Evolutionary conservation across 2,888 invertebrate species (phyloP).

Genomic region (Torymus texanus): DNA sequence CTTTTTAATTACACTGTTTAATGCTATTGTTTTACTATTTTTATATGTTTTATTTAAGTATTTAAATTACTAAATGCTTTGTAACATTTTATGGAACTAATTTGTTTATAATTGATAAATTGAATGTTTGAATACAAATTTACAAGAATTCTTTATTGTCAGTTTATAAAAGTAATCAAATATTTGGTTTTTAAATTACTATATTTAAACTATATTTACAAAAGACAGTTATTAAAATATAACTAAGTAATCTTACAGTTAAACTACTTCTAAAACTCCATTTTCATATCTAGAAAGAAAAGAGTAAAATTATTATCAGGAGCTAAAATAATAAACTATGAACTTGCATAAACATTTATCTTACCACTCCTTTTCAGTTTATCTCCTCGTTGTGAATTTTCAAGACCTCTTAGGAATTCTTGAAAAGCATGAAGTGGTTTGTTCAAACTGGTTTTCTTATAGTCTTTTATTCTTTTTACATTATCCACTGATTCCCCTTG

Average conservation of each 20-base stretch:
- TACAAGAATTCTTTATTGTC: not conserved
- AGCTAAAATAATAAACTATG: constrained; percentile 8
- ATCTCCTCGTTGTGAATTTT: constrained; percentile 70
- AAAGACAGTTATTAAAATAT: constrained; percentile 24
- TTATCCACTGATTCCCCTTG: constrained; percentile 72
- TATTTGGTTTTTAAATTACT: not conserved
- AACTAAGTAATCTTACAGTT: not conserved
- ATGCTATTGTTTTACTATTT: not conserved
- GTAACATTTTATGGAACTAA: too few species aligned
- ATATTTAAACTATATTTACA: constrained; percentile 9
- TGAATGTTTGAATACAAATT: too few species aligned
- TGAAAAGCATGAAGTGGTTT: constrained; percentile 83
- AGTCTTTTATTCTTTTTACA: constrained; percentile 79
- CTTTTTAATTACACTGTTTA: not conserved
- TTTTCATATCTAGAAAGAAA: constrained; percentile 63
- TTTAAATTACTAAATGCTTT: too few species aligned
- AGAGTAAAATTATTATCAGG: constrained; percentile 23
- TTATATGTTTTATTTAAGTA: too few species aligned
- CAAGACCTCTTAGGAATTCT: constrained; percentile 82
- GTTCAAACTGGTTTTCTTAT: constrained; percentile 85
- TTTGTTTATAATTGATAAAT: too few species aligned
- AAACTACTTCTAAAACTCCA: constrained; percentile 62
- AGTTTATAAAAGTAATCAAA: not conserved
- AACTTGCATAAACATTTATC: constrained; percentile 11
- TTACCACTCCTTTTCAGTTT: constrained; percentile 64